These are phyloP conservation scores for Dilophus febrilis DNA, from an alignment of 2,888 invertebrate species.

Conservation along the genomic window DNA sequence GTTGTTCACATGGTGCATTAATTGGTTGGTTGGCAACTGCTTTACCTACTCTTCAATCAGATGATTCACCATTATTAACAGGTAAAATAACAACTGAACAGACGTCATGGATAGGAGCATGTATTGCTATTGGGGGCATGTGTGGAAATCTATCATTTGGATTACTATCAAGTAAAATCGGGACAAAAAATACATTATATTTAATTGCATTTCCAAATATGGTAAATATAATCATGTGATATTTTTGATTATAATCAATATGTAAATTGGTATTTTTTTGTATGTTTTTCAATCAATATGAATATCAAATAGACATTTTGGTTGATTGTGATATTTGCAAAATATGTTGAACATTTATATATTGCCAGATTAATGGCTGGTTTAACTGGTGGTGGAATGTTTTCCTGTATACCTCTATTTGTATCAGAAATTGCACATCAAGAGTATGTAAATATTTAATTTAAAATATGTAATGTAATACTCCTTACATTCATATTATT, in stretches of 20 bases:
- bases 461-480: not conserved
- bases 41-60: constrained; percentile 3
- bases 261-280: no score
- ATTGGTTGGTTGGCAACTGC: not conserved
- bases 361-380: constrained; percentile 22
- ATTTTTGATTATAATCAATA: no score
- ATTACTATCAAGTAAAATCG: constrained; percentile 17
- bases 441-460: constrained; percentile 15
- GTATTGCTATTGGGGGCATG: constrained; percentile 20
- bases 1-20: not conserved
- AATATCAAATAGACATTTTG: constrained; percentile 19
- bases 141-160: constrained; percentile 20
- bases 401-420: constrained; percentile 22
- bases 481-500: not conserved
- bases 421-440: constrained; percentile 26
- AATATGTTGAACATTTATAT: constrained; percentile 20
- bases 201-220: constrained; percentile 21
- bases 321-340: constrained; percentile 20
- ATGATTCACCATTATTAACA: constrained; percentile 16
- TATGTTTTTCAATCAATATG: no score
- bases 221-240: constrained; percentile 13
- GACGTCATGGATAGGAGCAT: constrained; percentile 18
- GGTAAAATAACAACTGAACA: constrained; percentile 14
- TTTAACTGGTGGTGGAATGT: constrained; percentile 24
- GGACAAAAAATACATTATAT: constrained; percentile 19